Base-by-base conservation (phyloP, 2,888 invertebrate genomes). In the Acholoe squamosa region DNA sequence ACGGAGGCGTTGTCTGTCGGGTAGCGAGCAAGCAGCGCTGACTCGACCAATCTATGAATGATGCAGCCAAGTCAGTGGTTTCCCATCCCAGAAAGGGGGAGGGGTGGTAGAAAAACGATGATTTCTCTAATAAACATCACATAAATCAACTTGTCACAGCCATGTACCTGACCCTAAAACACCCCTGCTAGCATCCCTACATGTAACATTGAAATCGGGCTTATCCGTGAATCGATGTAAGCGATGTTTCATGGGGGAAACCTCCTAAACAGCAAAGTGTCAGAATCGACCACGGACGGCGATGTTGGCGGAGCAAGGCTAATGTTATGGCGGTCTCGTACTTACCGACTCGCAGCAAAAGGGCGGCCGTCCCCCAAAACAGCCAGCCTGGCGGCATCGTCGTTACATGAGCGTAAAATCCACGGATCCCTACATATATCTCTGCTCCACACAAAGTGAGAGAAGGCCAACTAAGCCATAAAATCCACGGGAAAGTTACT, bases 321-420 rank as follows among this genome's bases (percentile, higher is more conserved):
- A 80, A 80, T 80, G 80, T 80, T 80, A 80, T 80, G 80, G 43
- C 80, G 19, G 71, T 28, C 71, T 19, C 28, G 80, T 80, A 80
- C 80, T 80, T 34, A 80, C 80, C 80, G 22, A 80, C 43, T 80
- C 80, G 34, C 80, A 80, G n/a, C 80, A 80, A n/a, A 19, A 80
- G 80, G 80, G 80, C 43, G 34, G 80, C 80, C 80, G 80, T 80
- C 80, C 80, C 80, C 80, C 33, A 80, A 80, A 80, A 80, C 80
- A 80, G 80, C 80, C 80, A 80, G 80, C 80, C 80, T 80, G 80
- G 80, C 14, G 43, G 80, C 80, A 80, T 80, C 33, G 33, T 80
- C 80, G 34, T 80, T 43, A 80, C 80, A 34, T 43, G 19, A 19
- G 43, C 80, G 80, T 80, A 80, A 80, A 80, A 80, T 80, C 80